Evolutionary conservation across 2,888 invertebrate species (phyloP), one percentile per base, ranked within the genome.

Genomic region (Exephanes ischioxanthus): DNA sequence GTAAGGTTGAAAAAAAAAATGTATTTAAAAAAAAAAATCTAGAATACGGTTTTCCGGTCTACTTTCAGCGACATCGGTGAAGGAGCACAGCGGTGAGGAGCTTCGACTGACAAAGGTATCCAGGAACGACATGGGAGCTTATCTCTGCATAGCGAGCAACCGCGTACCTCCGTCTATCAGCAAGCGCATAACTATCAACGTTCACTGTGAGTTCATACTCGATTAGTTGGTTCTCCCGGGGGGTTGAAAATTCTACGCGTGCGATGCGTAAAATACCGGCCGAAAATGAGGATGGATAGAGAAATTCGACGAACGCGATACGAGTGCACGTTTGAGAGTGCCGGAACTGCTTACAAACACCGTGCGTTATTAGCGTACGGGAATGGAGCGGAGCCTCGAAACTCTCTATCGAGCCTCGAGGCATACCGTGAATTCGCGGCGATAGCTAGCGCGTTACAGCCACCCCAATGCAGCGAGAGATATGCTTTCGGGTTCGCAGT

Each of bases 91-190:
- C 91, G 97, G 97, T 84, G 97, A 97, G 93, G 95, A 96, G 82
- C 94, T 98, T 90, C 96, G 96, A 87, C 95, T 98, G 87, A 95
- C 95, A 89, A 98, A 97, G 95, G 97, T 98, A 93, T 97, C 97
- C 81, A 96, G 98, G 85, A 97, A 97, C 66, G 98, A 98, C 94
- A 98, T 98, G 98, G 98, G 98, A 19, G 97, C 97, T 86, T 98
- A 98, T 94, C 95, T 98, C 90, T 98, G 98, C 95, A 98, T 98
- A 89, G 98, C 98, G 63, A 97, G 97, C 90, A 98, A 98, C 91
- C 97, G 97, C 41, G 97, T 98, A 68, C 98, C 98, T 61, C 98
- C 98, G 71, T 96, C 97, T 77, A 97, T 98, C 91, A 98, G 97
- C 95, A 98, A 98, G 94, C 96, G 98, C 93, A 97, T 98, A 92